phyloP scores from a whole-genome alignment of 2,797 vertebrate genomes.

The Lacerta viridis region DNA sequence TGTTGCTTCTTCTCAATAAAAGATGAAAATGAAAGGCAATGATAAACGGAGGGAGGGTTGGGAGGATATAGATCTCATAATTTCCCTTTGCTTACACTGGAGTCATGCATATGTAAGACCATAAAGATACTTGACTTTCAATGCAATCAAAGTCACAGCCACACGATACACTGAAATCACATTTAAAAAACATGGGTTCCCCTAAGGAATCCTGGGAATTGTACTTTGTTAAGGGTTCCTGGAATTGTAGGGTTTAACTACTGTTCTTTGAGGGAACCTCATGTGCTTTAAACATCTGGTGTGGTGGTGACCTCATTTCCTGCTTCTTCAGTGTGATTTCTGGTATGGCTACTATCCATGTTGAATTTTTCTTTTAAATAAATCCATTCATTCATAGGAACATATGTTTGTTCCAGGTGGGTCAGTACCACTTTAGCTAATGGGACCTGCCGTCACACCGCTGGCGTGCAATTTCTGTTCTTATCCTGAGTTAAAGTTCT shows the following conservation, averaged over 20 bases:
- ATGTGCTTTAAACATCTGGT: too few relatives aligned
- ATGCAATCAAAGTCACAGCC: too few relatives aligned
- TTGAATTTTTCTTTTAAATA: constrained; percentile 33
- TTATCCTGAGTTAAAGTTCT: too few relatives aligned
- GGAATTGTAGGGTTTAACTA: too few relatives aligned
- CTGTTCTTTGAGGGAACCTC: too few relatives aligned
- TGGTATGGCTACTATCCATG: background rate
- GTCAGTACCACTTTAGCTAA: background rate
- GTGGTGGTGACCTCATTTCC: background rate
- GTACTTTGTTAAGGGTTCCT: too few relatives aligned
- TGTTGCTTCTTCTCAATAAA: constrained; percentile 10
- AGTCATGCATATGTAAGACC: background rate
- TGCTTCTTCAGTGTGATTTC: constrained; percentile 9
- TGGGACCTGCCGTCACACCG: too few relatives aligned
- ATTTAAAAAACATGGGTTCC: too few relatives aligned
- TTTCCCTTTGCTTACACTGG: background rate
- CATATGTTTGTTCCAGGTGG: constrained; percentile 28
- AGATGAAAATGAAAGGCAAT: constrained; percentile 39
- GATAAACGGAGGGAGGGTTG: background rate
- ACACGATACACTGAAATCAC: too few relatives aligned
- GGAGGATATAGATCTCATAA: background rate
- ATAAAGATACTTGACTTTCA: constrained; percentile 4
- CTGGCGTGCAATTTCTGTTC: too few relatives aligned
- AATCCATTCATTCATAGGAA: background rate
- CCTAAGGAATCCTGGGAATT: too few relatives aligned